These are phyloP conservation scores for Scortum barcoo DNA, from an alignment of 2,113 vertebrate genomes.

Conservation along the genomic window DNA sequence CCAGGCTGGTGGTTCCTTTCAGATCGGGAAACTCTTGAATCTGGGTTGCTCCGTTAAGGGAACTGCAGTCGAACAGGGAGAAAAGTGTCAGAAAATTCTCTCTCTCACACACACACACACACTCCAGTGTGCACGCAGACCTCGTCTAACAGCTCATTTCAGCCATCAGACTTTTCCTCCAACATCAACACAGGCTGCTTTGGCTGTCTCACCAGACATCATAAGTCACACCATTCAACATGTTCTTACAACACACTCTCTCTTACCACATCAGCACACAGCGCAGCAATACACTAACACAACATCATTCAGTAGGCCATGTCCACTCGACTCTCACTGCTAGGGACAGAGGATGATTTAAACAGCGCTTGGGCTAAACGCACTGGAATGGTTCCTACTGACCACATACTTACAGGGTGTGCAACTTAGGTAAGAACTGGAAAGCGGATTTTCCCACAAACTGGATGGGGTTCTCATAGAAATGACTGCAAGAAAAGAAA, in stretches of 20 bases:
- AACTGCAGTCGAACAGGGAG: slow-evolving; percentile 82
- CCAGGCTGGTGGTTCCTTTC: slow-evolving; percentile 94
- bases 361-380: slow-evolving; percentile 72
- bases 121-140: slow-evolving; percentile 28
- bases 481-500: slow-evolving; percentile 86
- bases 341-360: slow-evolving; percentile 72
- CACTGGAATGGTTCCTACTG: slow-evolving; percentile 66
- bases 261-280: slow-evolving; percentile 74
- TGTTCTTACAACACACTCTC: slow-evolving; percentile 75
- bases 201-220: slow-evolving; percentile 77
- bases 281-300: slow-evolving; percentile 70
- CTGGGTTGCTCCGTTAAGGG: slow-evolving; percentile 91
- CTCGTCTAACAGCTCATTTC: slow-evolving; percentile 79
- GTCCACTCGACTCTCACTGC: slow-evolving; percentile 73
- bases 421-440: slow-evolving; percentile 94
- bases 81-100: slow-evolving; percentile 56
- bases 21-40: slow-evolving; percentile 94
- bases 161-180: slow-evolving; percentile 75
- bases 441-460: slow-evolving; percentile 95
- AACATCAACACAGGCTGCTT: slow-evolving; percentile 80
- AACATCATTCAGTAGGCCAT: slow-evolving; percentile 79
- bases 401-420: slow-evolving; percentile 92
- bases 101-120: slow-evolving; percentile 31
- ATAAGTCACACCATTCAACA: slow-evolving; percentile 81
- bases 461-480: slow-evolving; percentile 98